phyloP scores from a whole-genome alignment of 2,797 vertebrate genomes.

The Margarornis squamiger region DNA sequence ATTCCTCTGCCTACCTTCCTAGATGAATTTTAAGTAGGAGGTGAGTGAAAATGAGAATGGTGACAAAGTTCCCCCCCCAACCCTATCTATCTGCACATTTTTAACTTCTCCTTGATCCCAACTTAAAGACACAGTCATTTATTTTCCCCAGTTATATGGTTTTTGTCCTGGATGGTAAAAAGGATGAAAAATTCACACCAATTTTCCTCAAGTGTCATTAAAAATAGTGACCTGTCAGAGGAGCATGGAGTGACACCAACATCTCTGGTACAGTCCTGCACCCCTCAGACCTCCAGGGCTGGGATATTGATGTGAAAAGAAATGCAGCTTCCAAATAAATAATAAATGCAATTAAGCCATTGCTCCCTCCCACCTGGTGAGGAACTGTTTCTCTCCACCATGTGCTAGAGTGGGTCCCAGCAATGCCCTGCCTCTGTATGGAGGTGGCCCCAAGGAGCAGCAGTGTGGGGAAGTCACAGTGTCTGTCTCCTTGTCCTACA shows the following conservation, averaged over 20 bases:
- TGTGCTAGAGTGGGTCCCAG: background rate
- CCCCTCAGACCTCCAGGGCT: background rate
- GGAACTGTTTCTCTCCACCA: fast-evolving
- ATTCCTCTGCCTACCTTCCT: constrained; percentile 39
- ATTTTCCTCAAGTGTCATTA: background rate
- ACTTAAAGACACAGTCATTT: background rate
- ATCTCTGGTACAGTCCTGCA: background rate
- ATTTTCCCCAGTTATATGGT: background rate
- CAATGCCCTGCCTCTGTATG: background rate
- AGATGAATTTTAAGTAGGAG: constrained; percentile 46
- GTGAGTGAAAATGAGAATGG: constrained; percentile 27
- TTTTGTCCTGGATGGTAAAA: background rate
- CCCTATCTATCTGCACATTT: constrained; percentile 13
- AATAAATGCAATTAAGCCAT: background rate
- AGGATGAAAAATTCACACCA: background rate
- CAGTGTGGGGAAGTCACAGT: fast-evolving
- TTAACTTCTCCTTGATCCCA: constrained; percentile 4
- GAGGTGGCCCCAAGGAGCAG: background rate
- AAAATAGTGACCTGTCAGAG: background rate
- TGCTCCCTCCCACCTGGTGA: background rate
- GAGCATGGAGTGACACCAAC: background rate
- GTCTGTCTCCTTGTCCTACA: background rate
- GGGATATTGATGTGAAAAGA: background rate
- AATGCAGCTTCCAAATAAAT: background rate
- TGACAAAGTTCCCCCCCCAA: background rate